Evolutionary conservation across 2,888 invertebrate genomes (phyloP).

Genomic region (Colletes collaris): DNA sequence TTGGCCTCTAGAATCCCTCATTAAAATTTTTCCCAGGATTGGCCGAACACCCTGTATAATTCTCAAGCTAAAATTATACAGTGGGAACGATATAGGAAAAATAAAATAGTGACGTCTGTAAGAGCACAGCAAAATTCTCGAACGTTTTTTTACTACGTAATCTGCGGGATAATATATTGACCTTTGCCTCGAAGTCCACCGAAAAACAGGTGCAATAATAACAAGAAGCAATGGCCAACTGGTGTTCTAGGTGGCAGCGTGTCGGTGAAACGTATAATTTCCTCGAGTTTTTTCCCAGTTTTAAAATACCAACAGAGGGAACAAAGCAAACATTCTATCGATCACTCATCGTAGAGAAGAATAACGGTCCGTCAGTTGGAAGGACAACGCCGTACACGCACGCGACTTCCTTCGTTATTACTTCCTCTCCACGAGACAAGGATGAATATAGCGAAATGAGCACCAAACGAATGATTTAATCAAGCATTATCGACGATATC

Average conservation of each 20-base stretch:
- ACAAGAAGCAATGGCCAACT: slow-evolving; percentile 12
- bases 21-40: no score
- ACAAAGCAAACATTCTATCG: slow-evolving; percentile 11
- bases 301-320: neutral
- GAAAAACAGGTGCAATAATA: slow-evolving; percentile 5
- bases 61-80: no score
- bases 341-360: slow-evolving; percentile 13
- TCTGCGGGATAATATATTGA: no score
- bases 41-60: no score
- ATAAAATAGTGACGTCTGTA: no score
- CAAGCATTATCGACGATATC: no score
- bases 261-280: slow-evolving; percentile 28
- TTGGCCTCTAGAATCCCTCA: no score
- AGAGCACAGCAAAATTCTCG: no score
- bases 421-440: neutral
- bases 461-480: neutral
- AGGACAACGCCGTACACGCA: slow-evolving; percentile 26
- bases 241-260: slow-evolving; percentile 3
- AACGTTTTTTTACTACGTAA: no score
- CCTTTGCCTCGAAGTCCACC: slow-evolving; percentile 3
- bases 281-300: slow-evolving; percentile 6
- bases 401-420: slow-evolving; percentile 9
- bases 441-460: neutral
- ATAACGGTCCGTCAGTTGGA: slow-evolving; percentile 25
- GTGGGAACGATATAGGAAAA: no score